Conservation (phyloP, 2,797 vertebrate genomes). For the Hydrocynus forskahlii region DNA sequence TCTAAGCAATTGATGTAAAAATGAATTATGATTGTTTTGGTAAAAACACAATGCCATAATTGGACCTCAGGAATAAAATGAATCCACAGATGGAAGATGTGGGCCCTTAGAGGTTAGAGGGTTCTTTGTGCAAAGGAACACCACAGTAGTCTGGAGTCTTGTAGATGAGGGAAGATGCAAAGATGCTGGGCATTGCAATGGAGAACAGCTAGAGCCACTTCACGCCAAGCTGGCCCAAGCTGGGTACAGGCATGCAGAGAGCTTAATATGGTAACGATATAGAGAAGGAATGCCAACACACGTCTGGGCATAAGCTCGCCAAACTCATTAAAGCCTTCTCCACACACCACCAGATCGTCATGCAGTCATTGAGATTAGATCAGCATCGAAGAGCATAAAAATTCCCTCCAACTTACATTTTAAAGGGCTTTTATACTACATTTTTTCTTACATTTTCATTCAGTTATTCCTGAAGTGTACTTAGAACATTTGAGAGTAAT, state of each 20-base stretch:
- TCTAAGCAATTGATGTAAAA: too few species aligned
- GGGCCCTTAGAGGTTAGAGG: neutral
- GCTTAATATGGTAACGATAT: neutral
- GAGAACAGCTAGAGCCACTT: neutral
- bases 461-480: too few species aligned
- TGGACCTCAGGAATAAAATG: too few species aligned
- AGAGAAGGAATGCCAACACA: neutral
- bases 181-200: neutral
- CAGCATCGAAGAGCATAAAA: neutral
- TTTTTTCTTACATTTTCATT: neutral
- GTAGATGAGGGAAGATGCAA: neutral
- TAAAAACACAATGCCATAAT: too few species aligned
- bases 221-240: neutral
- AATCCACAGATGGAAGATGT: neutral
- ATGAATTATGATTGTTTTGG: too few species aligned
- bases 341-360: neutral
- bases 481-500: too few species aligned
- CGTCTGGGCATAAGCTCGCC: neutral
- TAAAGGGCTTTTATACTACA: neutral
- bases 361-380: neutral
- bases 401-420: neutral
- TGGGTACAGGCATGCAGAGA: neutral
- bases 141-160: neutral
- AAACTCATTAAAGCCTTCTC: conserved; percentile 1
- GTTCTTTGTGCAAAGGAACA: neutral